Evolutionary conservation across 2,113 vertebrate species (phyloP), one percentile per base, ranked within the genome.

Genomic region (Petrocephalus zakoni): DNA sequence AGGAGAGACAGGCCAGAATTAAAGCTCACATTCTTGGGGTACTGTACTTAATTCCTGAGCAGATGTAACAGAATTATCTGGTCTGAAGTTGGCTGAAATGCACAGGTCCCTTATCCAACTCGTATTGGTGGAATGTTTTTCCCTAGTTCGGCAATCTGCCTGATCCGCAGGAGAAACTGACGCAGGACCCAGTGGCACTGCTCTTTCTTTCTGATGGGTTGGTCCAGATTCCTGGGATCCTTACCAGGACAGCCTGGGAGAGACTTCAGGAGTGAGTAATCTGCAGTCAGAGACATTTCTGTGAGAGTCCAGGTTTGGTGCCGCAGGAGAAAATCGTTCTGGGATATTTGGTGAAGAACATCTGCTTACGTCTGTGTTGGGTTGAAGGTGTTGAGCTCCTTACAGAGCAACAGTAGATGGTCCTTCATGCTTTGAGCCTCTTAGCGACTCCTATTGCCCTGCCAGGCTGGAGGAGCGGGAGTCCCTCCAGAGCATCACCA

Each of bases 171-270:
- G 49, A n/a, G 21, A 49, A 42, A 34, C 55, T 72, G 58, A 78
- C 22, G 29, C 25, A 91, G 34, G 6, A 58, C 7, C 52, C 58
- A 37, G 81, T 47, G 25, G 85, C 78, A 8, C 6, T 81, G 37
- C 34, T 91, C 5, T 49, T 56, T 42, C 49, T 91, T 6, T 88
- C 61, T 3, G 91, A 91, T 53, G 75, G 82, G 2, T 0, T 2
- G 25, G 78, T 88, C 34, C 89, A 89, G 52, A 91, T 91, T 10
- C 87, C 81, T n/a, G 85, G 46, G 21, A 34, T 88, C 15, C 64
- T 91, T 83, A 37, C 81, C 25, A 25, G 9, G 19, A 11, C n/a
- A 49, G 90, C 90, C 11, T 55, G 37, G 85, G 58, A 86, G 58
- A 61, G n/a, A 19, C 64, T 89, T 47, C 25, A 86, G 34, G 58